These are phyloP conservation scores for Colletes gigas DNA, from an alignment of 1,140 invertebrate genomes.

Conservation along the genomic window DNA sequence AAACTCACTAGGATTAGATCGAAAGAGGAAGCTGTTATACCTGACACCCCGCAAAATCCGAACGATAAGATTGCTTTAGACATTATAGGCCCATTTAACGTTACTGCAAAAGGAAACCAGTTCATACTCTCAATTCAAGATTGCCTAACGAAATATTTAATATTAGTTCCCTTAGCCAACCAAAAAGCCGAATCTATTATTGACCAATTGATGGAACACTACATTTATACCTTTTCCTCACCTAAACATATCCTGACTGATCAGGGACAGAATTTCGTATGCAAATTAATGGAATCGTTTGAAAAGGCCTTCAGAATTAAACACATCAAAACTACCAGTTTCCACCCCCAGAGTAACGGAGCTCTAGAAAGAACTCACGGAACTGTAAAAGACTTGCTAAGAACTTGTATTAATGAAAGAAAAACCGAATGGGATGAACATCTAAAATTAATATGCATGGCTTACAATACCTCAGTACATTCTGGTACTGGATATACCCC, in stretches of 20 bases:
- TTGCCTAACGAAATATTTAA: conserved; percentile 65
- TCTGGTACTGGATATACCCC: not conserved
- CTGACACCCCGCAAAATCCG: not conserved
- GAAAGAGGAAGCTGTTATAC: not conserved
- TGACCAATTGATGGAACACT: conserved; percentile 50
- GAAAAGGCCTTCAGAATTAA: conserved; percentile 58
- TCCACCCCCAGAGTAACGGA: conserved; percentile 52
- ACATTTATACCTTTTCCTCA: conserved; percentile 64
- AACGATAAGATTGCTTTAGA: conserved; percentile 34
- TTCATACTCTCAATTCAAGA: conserved; percentile 67
- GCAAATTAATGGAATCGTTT: conserved; percentile 57
- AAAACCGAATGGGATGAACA: not conserved
- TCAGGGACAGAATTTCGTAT: conserved; percentile 62
- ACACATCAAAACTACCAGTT: conserved; percentile 59
- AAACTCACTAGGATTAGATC: conserved; percentile 4
- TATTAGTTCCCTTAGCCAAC: conserved; percentile 46
- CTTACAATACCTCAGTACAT: conserved; percentile 8
- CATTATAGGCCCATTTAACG: not conserved
- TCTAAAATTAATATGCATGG: not conserved
- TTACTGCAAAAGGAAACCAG: conserved; percentile 29
- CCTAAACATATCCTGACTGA: conserved; percentile 63
- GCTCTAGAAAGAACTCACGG: conserved; percentile 14
- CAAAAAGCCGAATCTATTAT: conserved; percentile 56
- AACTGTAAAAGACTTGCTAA: not conserved
- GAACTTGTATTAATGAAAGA: not conserved